Evolutionary conservation across 2,888 invertebrate species (phyloP), one percentile per base, ranked within the genome.

Genomic region (Neelides folsomi): DNA sequence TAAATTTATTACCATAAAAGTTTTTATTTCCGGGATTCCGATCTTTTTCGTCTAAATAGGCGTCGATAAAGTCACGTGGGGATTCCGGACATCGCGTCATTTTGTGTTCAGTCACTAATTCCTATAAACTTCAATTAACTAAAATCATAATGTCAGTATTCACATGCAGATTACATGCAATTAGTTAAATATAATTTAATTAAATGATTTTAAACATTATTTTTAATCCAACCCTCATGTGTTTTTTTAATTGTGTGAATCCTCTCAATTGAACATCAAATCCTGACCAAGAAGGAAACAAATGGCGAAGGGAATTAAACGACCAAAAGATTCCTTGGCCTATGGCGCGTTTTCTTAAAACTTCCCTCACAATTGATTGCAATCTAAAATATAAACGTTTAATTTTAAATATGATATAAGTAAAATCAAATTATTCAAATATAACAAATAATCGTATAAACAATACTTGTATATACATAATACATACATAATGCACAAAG

Each of bases 1-100:
- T n/a, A n/a, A n/a, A n/a, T n/a, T n/a, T n/a, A n/a, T 41, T 43
- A 58, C 58, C 58, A 37, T 56, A 58, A 47, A 58, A 58, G 41
- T 56, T n/a, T 8, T 52, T 52, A 44, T 56, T 56, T 5, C 51
- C 49, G 4, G 58, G 51, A 37, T 52, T 51, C n/a, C 52, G 52
- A 39, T 58, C 56, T 37, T 58, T 54, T 13, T 58, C 58, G 36
- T 56, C 51, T 40, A 58, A 51, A 44, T 58, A 58, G 4, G 54
- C 48, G 18, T 58, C 58, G 49, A 58, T 58, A 37, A 58, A 58
- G 36, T 58, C 58, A 18, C 58, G 12, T 0, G 48, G 52, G n/a
- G 53, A 46, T 6, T 48, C 48, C 2, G 52, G 53, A 19, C 51
- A 46, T 19, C 52, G 12, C 1, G 52, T 54, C 35, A 46, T 43